A percentile compares a stretch with the other conserved stretches of the same genome.
phyloP scores from a whole-genome alignment of 1,140 invertebrate species.

The Diachasma alloeum region DNA sequence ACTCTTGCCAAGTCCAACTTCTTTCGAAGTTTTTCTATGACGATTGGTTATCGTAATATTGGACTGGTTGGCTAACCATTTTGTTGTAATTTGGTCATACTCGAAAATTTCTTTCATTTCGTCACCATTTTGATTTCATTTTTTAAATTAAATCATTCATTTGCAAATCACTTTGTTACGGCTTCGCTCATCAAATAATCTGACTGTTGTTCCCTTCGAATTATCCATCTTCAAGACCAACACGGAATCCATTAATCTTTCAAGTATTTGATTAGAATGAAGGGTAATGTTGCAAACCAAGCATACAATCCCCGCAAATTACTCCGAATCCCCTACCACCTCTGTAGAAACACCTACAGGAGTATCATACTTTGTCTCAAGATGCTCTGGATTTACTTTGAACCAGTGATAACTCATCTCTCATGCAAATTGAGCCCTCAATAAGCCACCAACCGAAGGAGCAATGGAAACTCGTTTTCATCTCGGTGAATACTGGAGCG shows the following conservation, averaged over 20 bases:
- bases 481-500: neutral
- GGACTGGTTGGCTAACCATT: too few relatives aligned
- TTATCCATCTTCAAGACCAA: neutral
- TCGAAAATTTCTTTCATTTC: too few relatives aligned
- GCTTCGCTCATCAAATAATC: too few relatives aligned
- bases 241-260: neutral
- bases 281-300: neutral
- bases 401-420: neutral
- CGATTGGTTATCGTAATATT: too few relatives aligned
- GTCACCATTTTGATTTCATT: too few relatives aligned
- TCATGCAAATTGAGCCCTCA: conserved; percentile 1
- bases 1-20: too few relatives aligned
- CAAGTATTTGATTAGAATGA: neutral
- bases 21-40: too few relatives aligned
- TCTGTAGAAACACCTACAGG: neutral
- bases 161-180: too few relatives aligned
- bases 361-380: neutral
- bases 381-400: neutral
- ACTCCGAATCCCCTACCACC: neutral
- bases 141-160: too few relatives aligned
- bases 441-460: neutral
- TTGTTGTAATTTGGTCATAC: too few relatives aligned
- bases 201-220: neutral
- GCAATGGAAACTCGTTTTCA: neutral
- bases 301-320: neutral